These are phyloP conservation scores for Drosophila pseudotakahashii DNA, from an alignment of 2,888 invertebrate species.

Conservation along the genomic window DNA sequence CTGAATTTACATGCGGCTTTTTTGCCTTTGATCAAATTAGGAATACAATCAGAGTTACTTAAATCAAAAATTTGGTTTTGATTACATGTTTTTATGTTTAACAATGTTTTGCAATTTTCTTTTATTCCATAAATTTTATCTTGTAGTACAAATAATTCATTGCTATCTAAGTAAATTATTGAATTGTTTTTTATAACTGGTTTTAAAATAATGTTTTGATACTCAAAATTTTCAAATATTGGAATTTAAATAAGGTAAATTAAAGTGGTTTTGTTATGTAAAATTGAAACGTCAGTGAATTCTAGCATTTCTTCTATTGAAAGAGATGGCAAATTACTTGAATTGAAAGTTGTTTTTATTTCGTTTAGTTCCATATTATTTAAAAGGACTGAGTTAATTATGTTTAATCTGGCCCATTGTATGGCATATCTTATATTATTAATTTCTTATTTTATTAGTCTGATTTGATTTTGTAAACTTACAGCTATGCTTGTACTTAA, in stretches of 20 bases:
- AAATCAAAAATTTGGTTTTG: neutral
- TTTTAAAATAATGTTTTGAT: too few species aligned
- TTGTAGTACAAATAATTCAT: neutral
- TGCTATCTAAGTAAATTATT: neutral
- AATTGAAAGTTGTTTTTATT: neutral
- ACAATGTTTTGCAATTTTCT: neutral
- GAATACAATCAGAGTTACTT: too few species aligned
- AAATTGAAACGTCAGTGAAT: too few species aligned
- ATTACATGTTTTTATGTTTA: neutral
- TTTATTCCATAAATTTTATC: neutral
- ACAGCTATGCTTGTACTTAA: neutral
- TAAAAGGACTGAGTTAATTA: neutral
- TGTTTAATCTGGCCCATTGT: neutral
- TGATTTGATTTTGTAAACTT: neutral
- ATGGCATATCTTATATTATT: neutral
- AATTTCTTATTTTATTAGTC: neutral
- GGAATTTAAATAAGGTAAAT: too few species aligned
- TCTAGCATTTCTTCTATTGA: too few species aligned
- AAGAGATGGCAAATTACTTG: too few species aligned
- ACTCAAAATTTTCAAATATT: too few species aligned
- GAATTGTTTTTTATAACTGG: neutral
- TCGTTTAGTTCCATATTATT: neutral
- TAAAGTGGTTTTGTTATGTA: too few species aligned
- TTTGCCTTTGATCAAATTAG: neutral
- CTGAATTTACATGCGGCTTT: neutral